Conservation (phyloP, 2,888 invertebrate species). For the Platycheirus rosarum region DNA sequence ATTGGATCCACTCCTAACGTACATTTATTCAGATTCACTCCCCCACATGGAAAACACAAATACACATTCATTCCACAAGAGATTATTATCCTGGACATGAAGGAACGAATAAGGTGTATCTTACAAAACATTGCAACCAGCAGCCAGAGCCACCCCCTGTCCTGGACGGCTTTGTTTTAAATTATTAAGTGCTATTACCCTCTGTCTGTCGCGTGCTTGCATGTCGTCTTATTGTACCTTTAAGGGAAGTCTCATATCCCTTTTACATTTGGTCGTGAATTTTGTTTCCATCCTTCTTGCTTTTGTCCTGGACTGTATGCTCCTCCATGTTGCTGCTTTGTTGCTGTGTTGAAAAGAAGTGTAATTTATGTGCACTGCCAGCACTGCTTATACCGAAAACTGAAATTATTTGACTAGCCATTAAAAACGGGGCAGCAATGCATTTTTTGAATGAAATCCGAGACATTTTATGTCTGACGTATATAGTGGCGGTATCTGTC, state of each 20-base stretch:
- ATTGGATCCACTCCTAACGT: conserved; percentile 22
- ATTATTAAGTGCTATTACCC: conserved; percentile 74
- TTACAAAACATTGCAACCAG: conserved; percentile 33
- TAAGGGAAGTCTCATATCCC: conserved; percentile 36
- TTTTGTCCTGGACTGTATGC: conserved; percentile 3
- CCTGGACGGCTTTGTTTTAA: conserved; percentile 67
- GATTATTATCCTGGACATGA: conserved; percentile 69
- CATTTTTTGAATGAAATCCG: conserved; percentile 69
- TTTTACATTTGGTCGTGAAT: conserved; percentile 65
- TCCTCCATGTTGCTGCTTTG: conserved; percentile 7
- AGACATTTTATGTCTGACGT: conserved; percentile 42
- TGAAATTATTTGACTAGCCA: conserved; percentile 71
- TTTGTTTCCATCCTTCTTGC: conserved; percentile 12
- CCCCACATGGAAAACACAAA: conserved; percentile 11
- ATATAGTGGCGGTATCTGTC: conserved; percentile 39
- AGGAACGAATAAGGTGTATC: conserved; percentile 57
- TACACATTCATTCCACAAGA: conserved; percentile 20
- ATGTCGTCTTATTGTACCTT: conserved; percentile 56
- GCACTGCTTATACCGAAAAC: too few species aligned
- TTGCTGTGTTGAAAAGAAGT: conserved; percentile 54
- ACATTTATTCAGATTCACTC: conserved; percentile 39
- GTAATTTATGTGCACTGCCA: conserved; percentile 68
- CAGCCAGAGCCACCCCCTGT: conserved; percentile 39
- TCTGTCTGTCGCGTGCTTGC: conserved; percentile 74
- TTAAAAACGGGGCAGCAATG: conserved; percentile 56